phyloP scores from a whole-genome alignment of 2,888 invertebrate genomes.

The Incurvaria masculella region DNA sequence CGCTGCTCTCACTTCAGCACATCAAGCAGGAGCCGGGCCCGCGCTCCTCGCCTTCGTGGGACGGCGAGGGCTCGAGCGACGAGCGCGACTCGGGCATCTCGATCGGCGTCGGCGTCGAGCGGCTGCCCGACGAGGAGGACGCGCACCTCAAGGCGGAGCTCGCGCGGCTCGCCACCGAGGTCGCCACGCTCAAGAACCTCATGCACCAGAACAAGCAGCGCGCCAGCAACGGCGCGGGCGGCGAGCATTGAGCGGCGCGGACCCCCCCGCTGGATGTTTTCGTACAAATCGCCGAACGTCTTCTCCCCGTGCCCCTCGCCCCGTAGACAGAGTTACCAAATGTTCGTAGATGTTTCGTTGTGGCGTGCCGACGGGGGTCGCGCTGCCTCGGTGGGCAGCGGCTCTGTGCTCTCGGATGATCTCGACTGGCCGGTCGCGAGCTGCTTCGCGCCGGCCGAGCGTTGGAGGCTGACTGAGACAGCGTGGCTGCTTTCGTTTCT shows the following conservation, averaged over 20 bases:
- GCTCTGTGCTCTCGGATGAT: neutral
- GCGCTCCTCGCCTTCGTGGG: slow-evolving; percentile 80
- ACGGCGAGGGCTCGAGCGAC: slow-evolving; percentile 86
- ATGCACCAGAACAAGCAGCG: slow-evolving; percentile 69
- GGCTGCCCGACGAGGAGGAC: slow-evolving; percentile 59
- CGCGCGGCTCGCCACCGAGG: slow-evolving; percentile 85
- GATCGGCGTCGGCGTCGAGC: slow-evolving; percentile 61
- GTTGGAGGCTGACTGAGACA: no score
- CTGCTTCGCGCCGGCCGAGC: no score
- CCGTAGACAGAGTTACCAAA: no score
- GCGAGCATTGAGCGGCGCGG: slow-evolving; percentile 41
- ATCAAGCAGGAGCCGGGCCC: slow-evolving; percentile 84
- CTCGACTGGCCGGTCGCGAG: neutral
- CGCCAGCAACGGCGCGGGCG: slow-evolving; percentile 27
- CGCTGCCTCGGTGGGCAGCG: slow-evolving; percentile 8
- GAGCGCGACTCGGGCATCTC: slow-evolving; percentile 90
- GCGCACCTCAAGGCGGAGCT: slow-evolving; percentile 81
- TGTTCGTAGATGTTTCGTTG: no score
- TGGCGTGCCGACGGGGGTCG: slow-evolving; percentile 22
- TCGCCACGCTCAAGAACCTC: slow-evolving; percentile 83
- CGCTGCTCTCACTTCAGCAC: slow-evolving; percentile 76
- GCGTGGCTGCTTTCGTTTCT: no score
- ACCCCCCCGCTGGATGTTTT: neutral
- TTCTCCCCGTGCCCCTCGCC: neutral
- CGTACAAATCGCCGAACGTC: neutral